Conservation (phyloP, 2,888 invertebrate species). For the Andrena dorsata region DNA sequence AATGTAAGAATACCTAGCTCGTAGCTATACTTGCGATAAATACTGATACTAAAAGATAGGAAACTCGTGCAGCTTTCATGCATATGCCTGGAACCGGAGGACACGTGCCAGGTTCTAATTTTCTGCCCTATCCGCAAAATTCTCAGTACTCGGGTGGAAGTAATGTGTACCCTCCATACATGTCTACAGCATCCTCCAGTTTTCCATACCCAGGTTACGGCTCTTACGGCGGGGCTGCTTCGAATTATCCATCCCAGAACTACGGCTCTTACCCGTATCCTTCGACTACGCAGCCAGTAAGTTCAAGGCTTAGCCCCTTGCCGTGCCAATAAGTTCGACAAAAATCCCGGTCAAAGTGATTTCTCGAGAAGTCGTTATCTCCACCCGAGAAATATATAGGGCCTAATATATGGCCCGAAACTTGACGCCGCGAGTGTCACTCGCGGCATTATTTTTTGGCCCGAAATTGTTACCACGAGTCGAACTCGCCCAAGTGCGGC, state of each 20-base stretch:
- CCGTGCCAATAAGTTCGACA: too few relatives aligned
- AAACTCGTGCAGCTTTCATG: constrained; percentile 82
- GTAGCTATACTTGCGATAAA: constrained; percentile 31
- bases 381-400: too few relatives aligned
- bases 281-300: constrained; percentile 78
- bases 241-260: constrained; percentile 78
- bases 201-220: constrained; percentile 83
- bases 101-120: constrained; percentile 52
- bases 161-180: constrained; percentile 75
- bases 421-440: too few relatives aligned
- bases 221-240: constrained; percentile 84
- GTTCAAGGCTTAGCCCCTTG: constrained; percentile 29
- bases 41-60: background rate
- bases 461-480: too few relatives aligned
- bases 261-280: constrained; percentile 84
- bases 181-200: constrained; percentile 72
- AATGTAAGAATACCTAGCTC: constrained; percentile 81
- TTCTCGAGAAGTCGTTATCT: too few relatives aligned
- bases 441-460: too few relatives aligned
- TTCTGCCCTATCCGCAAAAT: constrained; percentile 66
- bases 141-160: constrained; percentile 65
- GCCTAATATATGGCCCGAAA: too few relatives aligned
- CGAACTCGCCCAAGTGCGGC: too few relatives aligned
- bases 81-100: constrained; percentile 75
- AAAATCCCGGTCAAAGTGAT: too few relatives aligned